Evolutionary conservation across 2,113 vertebrate genomes (phyloP), one percentile per base, ranked within the genome.

Genomic region (Nicator chloris): DNA sequence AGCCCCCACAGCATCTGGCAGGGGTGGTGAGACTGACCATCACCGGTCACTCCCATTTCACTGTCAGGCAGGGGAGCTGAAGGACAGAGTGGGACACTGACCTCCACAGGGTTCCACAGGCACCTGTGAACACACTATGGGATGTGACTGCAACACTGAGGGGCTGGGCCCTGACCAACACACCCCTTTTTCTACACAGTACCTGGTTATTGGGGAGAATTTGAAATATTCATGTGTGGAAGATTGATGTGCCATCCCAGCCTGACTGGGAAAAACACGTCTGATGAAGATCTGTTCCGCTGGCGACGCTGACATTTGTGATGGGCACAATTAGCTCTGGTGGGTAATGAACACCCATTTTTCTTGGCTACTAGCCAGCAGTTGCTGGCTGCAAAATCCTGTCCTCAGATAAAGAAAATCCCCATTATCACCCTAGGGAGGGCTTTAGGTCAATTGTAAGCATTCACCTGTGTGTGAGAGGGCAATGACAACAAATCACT

Each of bases 261-360:
- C 21, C 65, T 65, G 64, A 18, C 54, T 27, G 75, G 26, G 23
- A 44, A 79, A 88, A 88, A 72, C 61, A 76, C 2, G 3, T 49
- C 66, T 49, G 6, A 59, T 19, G 61, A 82, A 72, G 42, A 82
- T 35, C 66, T 84, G 45, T 39, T 85, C 68, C 0, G 0, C 53
- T 65, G 63, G 72, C 0, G 3, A 69, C 1, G 11, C 35, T 76
- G 65, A 69, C 0, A 0, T 49, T 60, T 0, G 0, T 8, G 45
- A 77, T 28, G 71, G 21, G 31, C 0, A 0, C 72, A 42, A 42
- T 77, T 61, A 85, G 23, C 71, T 51, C 27, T 0, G 0, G 50
- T 45, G 50, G 51, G 26, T 73, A 53, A 85, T 1, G 9, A 88
- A 69, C 40, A 53, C 23, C 20, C 66, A 15, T 76, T 79, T 79